These are phyloP conservation scores for Dermatemys mawii DNA, from an alignment of 2,113 vertebrate species.

Conservation along the genomic window DNA sequence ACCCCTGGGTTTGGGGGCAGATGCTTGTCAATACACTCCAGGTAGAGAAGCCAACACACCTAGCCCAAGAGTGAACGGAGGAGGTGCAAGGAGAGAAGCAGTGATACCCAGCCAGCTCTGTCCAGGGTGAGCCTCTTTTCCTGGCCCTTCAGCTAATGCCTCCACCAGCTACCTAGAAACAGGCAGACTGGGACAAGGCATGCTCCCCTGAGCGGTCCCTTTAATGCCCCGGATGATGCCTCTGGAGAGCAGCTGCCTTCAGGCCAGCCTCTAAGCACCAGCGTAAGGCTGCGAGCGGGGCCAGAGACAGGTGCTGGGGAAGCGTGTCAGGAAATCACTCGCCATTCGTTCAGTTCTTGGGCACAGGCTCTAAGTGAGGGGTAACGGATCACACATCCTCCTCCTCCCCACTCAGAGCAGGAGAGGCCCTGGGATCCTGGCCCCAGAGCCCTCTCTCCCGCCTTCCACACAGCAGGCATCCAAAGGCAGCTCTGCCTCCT, in stretches of 20 bases:
- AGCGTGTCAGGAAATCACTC: not conserved
- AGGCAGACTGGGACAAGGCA: not conserved
- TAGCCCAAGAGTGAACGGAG: not conserved
- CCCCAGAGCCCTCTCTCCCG: constrained; percentile 39
- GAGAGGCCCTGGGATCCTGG: constrained; percentile 30
- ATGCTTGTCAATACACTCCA: not conserved
- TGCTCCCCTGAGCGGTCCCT: not conserved
- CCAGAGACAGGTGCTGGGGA: fast-evolving
- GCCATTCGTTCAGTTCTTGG: not conserved
- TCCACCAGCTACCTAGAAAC: not conserved
- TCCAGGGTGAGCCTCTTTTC: not conserved
- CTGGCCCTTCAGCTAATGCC: constrained; percentile 4
- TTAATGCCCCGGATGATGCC: not conserved
- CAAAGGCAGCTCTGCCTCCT: constrained; percentile 43
- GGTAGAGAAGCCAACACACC: not conserved
- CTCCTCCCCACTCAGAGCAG: not conserved
- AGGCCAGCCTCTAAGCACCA: not conserved
- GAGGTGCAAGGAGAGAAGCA: not conserved
- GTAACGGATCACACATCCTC: not conserved
- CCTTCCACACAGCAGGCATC: constrained; percentile 62
- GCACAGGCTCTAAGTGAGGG: not conserved
- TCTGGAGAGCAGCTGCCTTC: not conserved
- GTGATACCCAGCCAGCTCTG: not conserved
- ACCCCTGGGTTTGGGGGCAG: not conserved
- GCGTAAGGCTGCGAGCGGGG: not conserved